Percentiles rank a stretch among this genome's conserved stretches.
Conservation (phyloP, 2,113 vertebrate genomes). For the Bujurquina vittata region DNA sequence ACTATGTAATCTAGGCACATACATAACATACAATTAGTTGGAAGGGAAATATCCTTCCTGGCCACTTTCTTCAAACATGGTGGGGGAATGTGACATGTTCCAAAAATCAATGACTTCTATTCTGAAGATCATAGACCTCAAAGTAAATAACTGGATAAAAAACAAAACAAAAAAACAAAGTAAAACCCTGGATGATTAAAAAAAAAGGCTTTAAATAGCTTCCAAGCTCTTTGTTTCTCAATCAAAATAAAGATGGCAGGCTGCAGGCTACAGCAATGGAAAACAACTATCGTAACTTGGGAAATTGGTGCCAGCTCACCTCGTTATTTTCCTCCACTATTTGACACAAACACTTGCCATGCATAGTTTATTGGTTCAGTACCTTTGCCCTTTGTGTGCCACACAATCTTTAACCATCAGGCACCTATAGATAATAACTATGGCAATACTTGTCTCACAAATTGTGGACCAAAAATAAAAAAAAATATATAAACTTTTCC, state of each 20-base stretch:
- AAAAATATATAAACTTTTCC: not conserved
- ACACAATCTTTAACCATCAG: not conserved
- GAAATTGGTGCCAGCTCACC: not conserved
- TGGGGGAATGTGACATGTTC: too few species aligned
- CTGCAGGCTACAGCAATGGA: not conserved
- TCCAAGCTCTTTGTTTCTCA: not conserved
- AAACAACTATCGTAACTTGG: not conserved
- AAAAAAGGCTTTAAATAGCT: not conserved
- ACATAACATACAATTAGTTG: too few species aligned
- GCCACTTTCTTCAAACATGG: too few species aligned
- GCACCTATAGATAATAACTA: not conserved
- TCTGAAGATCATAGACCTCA: not conserved
- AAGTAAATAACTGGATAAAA: not conserved
- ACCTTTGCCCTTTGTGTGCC: not conserved
- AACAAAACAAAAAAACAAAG: not conserved
- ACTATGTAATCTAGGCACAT: too few species aligned
- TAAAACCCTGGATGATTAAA: not conserved
- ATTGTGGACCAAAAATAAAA: not conserved
- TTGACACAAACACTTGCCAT: not conserved
- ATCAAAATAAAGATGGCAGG: not conserved
- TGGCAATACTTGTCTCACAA: not conserved
- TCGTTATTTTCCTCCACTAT: not conserved
- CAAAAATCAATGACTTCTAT: not conserved
- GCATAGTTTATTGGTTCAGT: not conserved
- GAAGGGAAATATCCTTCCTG: too few species aligned